Base-by-base conservation (phyloP, 2,113 vertebrate species). In the Glaucidium brasilianum region DNA sequence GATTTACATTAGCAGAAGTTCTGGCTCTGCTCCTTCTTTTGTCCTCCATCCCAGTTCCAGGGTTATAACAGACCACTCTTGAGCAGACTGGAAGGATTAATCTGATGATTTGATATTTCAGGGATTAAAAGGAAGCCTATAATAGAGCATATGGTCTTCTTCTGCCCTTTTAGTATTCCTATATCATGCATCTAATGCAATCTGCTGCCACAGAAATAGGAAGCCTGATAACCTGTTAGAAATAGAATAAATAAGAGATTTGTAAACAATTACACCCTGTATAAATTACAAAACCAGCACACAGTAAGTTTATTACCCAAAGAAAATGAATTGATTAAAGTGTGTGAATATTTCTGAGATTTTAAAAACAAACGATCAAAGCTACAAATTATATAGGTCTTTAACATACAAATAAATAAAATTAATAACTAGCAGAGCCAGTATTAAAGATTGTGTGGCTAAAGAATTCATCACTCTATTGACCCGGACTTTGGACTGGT, bases 131-230 rank as follows among this genome's bases (percentile, higher is more conserved):
- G 77, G 62, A 67, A 88, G 77, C 76, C 72, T 84, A 60, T 68
- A 62, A 50, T 68, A 92, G 67, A 92, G 73, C 95, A 96, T 96
- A 81, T 96, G 93, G 89, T 92, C 64, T 21, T 95, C 93, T 94
- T 90, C 82, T 97, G 96, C 94, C 95, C 95, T 97, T 97, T 97
- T 91, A 86, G 35, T 93, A 94, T 95, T 93, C 93, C 93, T 96
- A 7, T 80, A 87, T 92, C 32, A 87, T 85, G 47, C 73, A 94
- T 88, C 68, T 68, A 91, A 91, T 72, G 63, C 92, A 97, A 97
- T 97, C 96, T 96, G 94, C 94, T 97, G 77, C 94, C 58, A 62
- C 29, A 59, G 78, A 97, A 93, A 73, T 34, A 87, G 11, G 76
- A 94, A 88, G 39, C 86, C 80, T 76, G 77, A 88, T 84, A 87